Evolutionary conservation across 92 coral and sea anemone genomes (phyloP), one percentile per base, ranked within the genome.

Genomic region (Meandrina meandrites): DNA sequence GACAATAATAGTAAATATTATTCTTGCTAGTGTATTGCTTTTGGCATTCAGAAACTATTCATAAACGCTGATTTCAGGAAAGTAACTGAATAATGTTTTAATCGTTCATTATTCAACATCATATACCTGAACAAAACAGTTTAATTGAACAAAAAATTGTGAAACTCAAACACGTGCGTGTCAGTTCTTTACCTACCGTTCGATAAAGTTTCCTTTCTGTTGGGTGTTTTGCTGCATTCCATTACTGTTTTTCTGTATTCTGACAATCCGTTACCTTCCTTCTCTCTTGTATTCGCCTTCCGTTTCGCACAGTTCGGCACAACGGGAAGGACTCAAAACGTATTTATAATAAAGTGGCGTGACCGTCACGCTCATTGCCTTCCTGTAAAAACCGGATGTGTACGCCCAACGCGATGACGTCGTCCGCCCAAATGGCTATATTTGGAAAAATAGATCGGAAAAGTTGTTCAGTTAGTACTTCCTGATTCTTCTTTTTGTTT

Each of bases 361-460:
- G 54, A 75, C 79, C 75, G 36, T 69, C 75, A 32, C 69, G 75
- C 42, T 21, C 30, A 1, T 22, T 17, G 34, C 16, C 16, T 76
- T 76, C 79, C 58, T 51, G 79, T 47, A 76, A n/a, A n/a, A 45
- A 76, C 79, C 54, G 79, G 79, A 76, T 21, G 57, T n/a, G 79
- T 42, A 34, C 47, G 77, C 47, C 45, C 76, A 19, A 31, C 53
- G 30, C 5, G 10, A 24, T 22, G 76, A 37, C 47, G 76, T 14
- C 45, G 31, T 28, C 71, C 68, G 34, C n/a, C n/a, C 32, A 24
- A 1, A 0, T 24, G 32, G 24, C 32, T 48, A 4, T 48, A 48
- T 48, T 48, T 48, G 53, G 53, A 2, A 40, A 40, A 40, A 40
- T 2, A 2, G 45, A 40, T 40, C 45, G 45, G 45, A 40, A 48